phyloP scores from a whole-genome alignment of 2,797 vertebrate genomes.

The Chelonia mydas region DNA sequence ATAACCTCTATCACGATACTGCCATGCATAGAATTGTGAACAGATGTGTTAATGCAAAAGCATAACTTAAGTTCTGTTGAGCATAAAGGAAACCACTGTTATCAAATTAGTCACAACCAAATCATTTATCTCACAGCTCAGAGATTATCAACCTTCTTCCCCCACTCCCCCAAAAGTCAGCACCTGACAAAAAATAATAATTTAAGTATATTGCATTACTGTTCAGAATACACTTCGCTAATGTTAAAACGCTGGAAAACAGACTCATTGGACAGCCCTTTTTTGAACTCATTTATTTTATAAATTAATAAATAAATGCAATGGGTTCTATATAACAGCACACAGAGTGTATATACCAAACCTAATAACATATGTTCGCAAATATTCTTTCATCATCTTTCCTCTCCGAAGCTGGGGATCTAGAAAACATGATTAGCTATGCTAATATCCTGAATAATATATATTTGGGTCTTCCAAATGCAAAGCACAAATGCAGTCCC shows the following conservation, averaged over 20 bases:
- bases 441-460: not conserved
- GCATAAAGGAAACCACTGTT: not conserved
- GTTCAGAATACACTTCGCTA: slow-evolving; percentile 5
- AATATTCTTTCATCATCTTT: not conserved
- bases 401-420: not conserved
- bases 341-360: not conserved
- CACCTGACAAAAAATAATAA: slow-evolving; percentile 7
- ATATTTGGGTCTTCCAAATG: not conserved
- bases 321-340: not conserved
- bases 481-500: not conserved
- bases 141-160: slow-evolving; percentile 15
- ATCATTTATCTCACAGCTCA: slow-evolving; percentile 32
- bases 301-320: not conserved
- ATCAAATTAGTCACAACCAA: slow-evolving; percentile 45
- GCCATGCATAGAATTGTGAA: slow-evolving; percentile 46
- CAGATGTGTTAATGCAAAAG: slow-evolving; percentile 50
- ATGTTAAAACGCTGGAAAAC: not conserved
- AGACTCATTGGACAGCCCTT: not conserved
- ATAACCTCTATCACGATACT: slow-evolving; percentile 24
- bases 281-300: not conserved
- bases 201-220: slow-evolving; percentile 30
- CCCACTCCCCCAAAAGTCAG: not conserved
- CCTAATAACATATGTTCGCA: not conserved
- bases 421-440: not conserved
- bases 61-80: not conserved